Percentiles rank a stretch among this genome's conserved stretches.
Conservation (phyloP, 2,113 vertebrate genomes). For the Sylvietta virens region DNA sequence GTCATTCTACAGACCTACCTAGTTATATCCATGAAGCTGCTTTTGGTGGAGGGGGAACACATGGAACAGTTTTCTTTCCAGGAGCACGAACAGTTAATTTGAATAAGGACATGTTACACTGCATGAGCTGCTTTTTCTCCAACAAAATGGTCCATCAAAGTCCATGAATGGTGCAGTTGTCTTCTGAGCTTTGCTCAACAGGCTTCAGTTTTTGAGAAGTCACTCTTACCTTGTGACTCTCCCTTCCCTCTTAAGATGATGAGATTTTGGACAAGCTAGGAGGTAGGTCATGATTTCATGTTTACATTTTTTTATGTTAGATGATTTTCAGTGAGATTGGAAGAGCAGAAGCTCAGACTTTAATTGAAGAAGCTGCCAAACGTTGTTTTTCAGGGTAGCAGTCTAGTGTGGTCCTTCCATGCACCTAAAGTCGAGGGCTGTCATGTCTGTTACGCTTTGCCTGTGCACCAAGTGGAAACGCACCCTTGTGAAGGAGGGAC, state of each 20-base stretch:
- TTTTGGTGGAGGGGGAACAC: not conserved
- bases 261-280: not conserved
- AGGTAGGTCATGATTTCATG: fast-evolving
- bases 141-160: not conserved
- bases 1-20: not conserved
- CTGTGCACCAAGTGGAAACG: not conserved
- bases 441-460: fast-evolving
- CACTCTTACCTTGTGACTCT: not conserved
- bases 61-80: not conserved
- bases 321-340: not conserved
- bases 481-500: not conserved
- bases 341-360: not conserved
- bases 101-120: not conserved
- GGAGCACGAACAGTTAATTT: not conserved
- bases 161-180: not conserved
- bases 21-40: not conserved
- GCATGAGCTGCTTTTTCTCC: not conserved
- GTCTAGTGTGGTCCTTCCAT: not conserved
- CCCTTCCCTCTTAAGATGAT: not conserved
- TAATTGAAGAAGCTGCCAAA: not conserved
- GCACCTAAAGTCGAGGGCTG: not conserved
- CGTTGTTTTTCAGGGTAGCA: not conserved
- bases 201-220: not conserved
- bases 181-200: not conserved
- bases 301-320: no score